These are phyloP conservation scores for Parapristionchus giblindavisi DNA, from an alignment of 2,888 invertebrate species.

Conservation along the genomic window DNA sequence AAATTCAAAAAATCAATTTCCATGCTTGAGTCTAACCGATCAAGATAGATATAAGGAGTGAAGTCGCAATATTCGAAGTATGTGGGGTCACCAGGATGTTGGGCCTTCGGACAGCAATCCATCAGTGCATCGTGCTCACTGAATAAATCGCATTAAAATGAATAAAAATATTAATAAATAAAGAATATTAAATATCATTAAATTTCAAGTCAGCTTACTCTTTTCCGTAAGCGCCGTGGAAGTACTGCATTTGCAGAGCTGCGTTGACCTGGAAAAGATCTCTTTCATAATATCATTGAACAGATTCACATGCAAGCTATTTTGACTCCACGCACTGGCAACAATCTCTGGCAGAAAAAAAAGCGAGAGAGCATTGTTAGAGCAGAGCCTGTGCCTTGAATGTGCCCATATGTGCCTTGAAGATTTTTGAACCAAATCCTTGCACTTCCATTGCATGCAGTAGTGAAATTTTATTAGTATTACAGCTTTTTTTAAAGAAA, in stretches of 20 bases:
- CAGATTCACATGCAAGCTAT: no score
- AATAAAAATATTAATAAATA: not conserved
- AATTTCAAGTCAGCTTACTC: constrained; percentile 42
- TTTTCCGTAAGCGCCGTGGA: constrained; percentile 56
- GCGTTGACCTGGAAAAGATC: constrained; percentile 48
- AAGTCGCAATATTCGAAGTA: constrained; percentile 58
- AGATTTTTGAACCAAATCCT: no score
- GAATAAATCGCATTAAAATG: constrained; percentile 22
- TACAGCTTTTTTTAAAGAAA: no score
- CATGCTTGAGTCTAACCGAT: not conserved
- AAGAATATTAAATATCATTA: not conserved
- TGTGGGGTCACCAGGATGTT: constrained; percentile 41
- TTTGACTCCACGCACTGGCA: no score
- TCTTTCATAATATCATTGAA: not conserved
- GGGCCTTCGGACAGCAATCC: constrained; percentile 47
- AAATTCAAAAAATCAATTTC: not conserved
- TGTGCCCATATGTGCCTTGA: no score
- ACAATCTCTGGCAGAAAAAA: no score
- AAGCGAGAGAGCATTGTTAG: no score
- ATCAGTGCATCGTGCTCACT: constrained; percentile 52
- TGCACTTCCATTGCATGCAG: no score
- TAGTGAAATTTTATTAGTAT: no score
- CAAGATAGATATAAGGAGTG: constrained; percentile 47
- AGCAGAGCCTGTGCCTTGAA: no score
- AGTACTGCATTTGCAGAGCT: constrained; percentile 53